These are phyloP conservation scores for Alectoris magna DNA, from an alignment of 2,797 vertebrate genomes.

Conservation along the genomic window DNA sequence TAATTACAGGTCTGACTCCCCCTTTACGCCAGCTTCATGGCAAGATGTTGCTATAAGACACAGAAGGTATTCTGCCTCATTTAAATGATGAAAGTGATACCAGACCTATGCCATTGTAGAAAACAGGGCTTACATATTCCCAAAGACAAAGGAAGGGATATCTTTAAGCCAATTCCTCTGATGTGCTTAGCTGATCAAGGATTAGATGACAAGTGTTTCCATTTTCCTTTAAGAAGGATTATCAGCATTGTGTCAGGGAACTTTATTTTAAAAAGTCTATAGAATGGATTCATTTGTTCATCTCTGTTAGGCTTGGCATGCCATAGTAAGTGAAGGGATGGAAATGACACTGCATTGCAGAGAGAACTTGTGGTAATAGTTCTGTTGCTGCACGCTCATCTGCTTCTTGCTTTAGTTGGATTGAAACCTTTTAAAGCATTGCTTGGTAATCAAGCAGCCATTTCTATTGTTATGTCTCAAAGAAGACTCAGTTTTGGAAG, in stretches of 20 bases:
- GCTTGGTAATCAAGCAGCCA: constrained; percentile 6
- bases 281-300: not conserved
- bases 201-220: not conserved
- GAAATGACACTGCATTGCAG: not conserved
- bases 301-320: not conserved
- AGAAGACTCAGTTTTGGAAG: constrained; percentile 24
- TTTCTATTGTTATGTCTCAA: constrained; percentile 12
- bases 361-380: not conserved
- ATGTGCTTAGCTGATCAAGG: not conserved
- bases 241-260: not conserved
- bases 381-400: not conserved
- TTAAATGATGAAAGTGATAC: not conserved
- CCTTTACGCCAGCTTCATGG: not conserved
- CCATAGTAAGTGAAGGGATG: not conserved
- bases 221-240: not conserved
- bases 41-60: not conserved
- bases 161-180: not conserved
- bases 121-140: not conserved
- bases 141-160: not conserved
- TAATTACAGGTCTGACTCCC: not conserved
- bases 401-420: not conserved
- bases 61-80: not conserved
- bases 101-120: not conserved
- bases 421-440: constrained; percentile 14
- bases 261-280: not conserved